Conservation (phyloP, 1,140 invertebrate genomes). For the Drosophila lowei region DNA sequence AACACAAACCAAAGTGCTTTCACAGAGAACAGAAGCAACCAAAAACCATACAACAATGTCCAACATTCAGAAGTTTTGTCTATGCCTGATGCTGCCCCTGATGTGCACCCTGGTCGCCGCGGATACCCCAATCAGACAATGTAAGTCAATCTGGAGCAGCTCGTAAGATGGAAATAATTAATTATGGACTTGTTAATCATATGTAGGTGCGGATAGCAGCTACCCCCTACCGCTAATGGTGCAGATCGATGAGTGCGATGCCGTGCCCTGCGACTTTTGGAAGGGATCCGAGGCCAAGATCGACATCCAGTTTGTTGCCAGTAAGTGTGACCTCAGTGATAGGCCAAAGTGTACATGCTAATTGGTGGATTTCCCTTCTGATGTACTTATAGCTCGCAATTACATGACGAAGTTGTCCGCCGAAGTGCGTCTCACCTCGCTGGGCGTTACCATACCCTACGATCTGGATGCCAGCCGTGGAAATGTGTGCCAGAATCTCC, state of each 20-base stretch:
- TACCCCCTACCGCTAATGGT: slow-evolving; percentile 59
- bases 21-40: slow-evolving; percentile 7
- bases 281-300: slow-evolving; percentile 59
- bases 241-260: slow-evolving; percentile 61
- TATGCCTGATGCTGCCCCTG: slow-evolving; percentile 37
- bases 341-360: background rate
- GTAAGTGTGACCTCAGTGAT: slow-evolving; percentile 41
- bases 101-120: slow-evolving; percentile 23
- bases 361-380: background rate
- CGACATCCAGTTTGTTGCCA: slow-evolving; percentile 73
- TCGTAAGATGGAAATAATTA: too few species aligned
- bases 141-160: background rate
- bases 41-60: slow-evolving; percentile 30
- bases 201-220: slow-evolving; percentile 15
- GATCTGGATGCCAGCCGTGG: slow-evolving; percentile 41
- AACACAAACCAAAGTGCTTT: slow-evolving; percentile 22
- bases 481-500: slow-evolving; percentile 67
- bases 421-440: slow-evolving; percentile 56
- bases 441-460: slow-evolving; percentile 69
- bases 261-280: slow-evolving; percentile 62
- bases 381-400: slow-evolving; percentile 47
- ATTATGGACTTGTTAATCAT: too few species aligned
- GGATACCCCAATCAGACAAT: slow-evolving; percentile 58
- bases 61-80: slow-evolving; percentile 18
- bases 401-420: slow-evolving; percentile 46